Evolutionary conservation across 1,140 invertebrate genomes (phyloP).

Genomic region (Pseudobourletiella spinata): DNA sequence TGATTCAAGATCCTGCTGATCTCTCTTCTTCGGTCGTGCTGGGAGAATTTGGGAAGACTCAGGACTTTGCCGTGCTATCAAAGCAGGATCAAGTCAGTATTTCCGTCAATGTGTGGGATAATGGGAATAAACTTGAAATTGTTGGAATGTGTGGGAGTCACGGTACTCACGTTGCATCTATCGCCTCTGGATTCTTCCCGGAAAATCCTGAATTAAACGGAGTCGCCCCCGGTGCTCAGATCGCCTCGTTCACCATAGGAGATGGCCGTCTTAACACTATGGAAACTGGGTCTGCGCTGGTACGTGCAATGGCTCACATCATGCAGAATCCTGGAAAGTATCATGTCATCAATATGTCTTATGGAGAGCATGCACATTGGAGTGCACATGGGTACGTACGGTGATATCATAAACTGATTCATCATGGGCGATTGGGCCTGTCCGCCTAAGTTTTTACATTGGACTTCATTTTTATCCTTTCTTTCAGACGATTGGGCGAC

Average conservation of each 20-base stretch:
- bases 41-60: constrained; percentile 73
- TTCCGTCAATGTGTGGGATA: constrained; percentile 85
- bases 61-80: constrained; percentile 68
- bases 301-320: constrained; percentile 78
- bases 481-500: constrained; percentile 70
- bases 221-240: constrained; percentile 90
- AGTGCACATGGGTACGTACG: constrained; percentile 12
- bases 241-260: constrained; percentile 78
- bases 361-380: constrained; percentile 90
- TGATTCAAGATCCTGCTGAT: constrained; percentile 61
- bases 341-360: constrained; percentile 96
- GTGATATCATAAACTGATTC: no score
- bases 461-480: no score
- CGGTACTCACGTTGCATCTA: constrained; percentile 86
- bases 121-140: constrained; percentile 85
- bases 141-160: constrained; percentile 77
- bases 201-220: constrained; percentile 85
- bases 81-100: constrained; percentile 71
- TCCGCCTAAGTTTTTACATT: no score
- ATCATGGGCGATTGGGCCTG: no score
- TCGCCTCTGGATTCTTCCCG: constrained; percentile 64
- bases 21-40: constrained; percentile 63
- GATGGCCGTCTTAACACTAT: constrained; percentile 54
- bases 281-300: constrained; percentile 92
- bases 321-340: constrained; percentile 56